Conservation (phyloP, 1,140 invertebrate species). For the Brachystomella parvula region DNA sequence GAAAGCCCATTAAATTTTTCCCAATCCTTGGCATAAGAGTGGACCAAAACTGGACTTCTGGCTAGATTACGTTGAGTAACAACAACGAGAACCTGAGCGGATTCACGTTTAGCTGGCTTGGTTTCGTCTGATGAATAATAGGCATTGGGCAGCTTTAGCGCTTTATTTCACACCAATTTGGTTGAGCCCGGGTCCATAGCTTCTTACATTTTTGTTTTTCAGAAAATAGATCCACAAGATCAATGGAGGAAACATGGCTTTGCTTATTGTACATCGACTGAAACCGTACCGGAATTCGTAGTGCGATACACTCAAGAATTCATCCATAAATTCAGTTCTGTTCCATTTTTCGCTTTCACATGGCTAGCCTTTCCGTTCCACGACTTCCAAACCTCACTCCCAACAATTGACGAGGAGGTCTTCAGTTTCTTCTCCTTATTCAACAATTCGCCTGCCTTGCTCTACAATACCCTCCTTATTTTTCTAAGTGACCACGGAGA, state of each 20-base stretch:
- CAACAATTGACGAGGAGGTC: neutral
- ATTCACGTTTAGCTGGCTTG: no score
- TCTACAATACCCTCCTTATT: slow-evolving; percentile 47
- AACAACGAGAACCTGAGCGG: no score
- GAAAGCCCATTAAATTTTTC: no score
- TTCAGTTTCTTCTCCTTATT: neutral
- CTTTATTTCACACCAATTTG: no score
- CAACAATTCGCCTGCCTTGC: neutral
- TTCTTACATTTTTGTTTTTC: neutral
- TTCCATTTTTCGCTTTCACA: slow-evolving; percentile 9
- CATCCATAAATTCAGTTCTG: neutral
- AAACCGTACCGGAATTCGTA: slow-evolving; percentile 11
- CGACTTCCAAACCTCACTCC: neutral
- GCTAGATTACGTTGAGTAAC: no score
- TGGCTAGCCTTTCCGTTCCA: slow-evolving; percentile 5
- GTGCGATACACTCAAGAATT: neutral
- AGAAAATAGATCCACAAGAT: neutral
- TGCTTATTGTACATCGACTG: neutral
- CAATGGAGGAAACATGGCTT: neutral
- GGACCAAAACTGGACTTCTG: no score
- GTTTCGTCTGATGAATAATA: no score
- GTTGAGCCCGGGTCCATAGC: neutral
- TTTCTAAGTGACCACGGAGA: slow-evolving; percentile 53
- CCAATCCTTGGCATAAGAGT: no score
- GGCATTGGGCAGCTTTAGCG: no score